These are phyloP conservation scores for Ptychoptera contaminata DNA, from an alignment of 2,888 invertebrate species.

Conservation along the genomic window DNA sequence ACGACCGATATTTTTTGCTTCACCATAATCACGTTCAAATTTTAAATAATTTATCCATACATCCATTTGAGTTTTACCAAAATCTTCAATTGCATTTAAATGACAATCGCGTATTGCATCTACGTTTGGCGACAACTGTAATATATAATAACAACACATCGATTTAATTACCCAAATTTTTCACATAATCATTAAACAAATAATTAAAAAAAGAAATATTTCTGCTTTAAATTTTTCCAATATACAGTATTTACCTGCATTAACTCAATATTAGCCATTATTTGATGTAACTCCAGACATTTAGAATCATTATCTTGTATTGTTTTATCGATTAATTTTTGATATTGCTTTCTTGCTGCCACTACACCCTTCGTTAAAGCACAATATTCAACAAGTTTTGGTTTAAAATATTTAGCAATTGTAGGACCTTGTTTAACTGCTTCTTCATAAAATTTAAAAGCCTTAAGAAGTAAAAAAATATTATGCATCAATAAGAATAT, in stretches of 20 bases:
- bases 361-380: conserved; percentile 30
- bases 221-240: conserved; percentile 18
- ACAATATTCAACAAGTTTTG: conserved; percentile 19
- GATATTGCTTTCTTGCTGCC: conserved; percentile 44
- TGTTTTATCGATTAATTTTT: conserved; percentile 32
- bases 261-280: conserved; percentile 38
- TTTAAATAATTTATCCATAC: conserved; percentile 60
- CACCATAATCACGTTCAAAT: conserved; percentile 49
- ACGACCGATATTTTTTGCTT: conserved; percentile 35
- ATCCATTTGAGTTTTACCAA: conserved; percentile 45
- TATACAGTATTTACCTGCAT: conserved; percentile 19
- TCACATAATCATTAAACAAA: too few species aligned
- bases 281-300: conserved; percentile 41
- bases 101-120: conserved; percentile 41
- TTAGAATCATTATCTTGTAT: neutral
- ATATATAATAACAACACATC: too few species aligned
- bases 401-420: conserved; percentile 19
- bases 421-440: conserved; percentile 17
- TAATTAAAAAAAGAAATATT: too few species aligned
- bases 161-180: too few species aligned
- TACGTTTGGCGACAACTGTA: conserved; percentile 25
- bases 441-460: conserved; percentile 17
- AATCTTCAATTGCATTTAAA: conserved; percentile 45
- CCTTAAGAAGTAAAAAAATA: neutral
- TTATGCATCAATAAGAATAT: neutral